Conservation (phyloP, 2,888 invertebrate species). For the Aspidiotus destructor region DNA sequence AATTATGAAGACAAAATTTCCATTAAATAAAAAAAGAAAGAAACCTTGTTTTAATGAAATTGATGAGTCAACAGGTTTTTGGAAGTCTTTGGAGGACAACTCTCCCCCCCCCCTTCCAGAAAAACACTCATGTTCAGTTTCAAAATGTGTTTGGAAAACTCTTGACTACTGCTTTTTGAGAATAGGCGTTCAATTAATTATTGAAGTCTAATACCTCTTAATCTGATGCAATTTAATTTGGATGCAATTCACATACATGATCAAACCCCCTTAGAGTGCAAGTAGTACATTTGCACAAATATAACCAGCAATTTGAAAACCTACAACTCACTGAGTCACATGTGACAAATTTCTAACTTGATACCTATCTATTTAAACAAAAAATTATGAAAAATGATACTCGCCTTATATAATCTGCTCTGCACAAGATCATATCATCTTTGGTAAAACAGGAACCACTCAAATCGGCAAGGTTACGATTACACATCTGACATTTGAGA, state of each 20-base stretch:
- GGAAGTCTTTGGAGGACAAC: too few species aligned
- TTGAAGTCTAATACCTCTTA: not conserved
- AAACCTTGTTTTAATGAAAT: too few species aligned
- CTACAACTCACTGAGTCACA: not conserved
- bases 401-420: slow-evolving; percentile 90
- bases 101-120: too few species aligned
- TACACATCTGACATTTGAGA: slow-evolving; percentile 86
- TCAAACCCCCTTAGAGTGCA: not conserved
- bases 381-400: slow-evolving; percentile 39
- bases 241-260: not conserved
- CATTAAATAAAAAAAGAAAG: too few species aligned
- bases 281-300: not conserved
- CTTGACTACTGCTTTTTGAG: too few species aligned
- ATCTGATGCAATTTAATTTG: not conserved
- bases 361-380: too few species aligned
- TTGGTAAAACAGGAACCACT: slow-evolving; percentile 86
- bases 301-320: not conserved
- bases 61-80: too few species aligned
- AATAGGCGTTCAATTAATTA: too few species aligned
- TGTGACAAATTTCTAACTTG: too few species aligned
- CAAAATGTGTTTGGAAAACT: too few species aligned
- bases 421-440: slow-evolving; percentile 89
- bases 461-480: slow-evolving; percentile 79
- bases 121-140: too few species aligned
- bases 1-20: too few species aligned